A percentile compares a stretch with the other conserved stretches of the same genome.
These are phyloP conservation scores for Triplophysa tibetana DNA, from an alignment of 2,113 vertebrate genomes.

Conservation along the genomic window DNA sequence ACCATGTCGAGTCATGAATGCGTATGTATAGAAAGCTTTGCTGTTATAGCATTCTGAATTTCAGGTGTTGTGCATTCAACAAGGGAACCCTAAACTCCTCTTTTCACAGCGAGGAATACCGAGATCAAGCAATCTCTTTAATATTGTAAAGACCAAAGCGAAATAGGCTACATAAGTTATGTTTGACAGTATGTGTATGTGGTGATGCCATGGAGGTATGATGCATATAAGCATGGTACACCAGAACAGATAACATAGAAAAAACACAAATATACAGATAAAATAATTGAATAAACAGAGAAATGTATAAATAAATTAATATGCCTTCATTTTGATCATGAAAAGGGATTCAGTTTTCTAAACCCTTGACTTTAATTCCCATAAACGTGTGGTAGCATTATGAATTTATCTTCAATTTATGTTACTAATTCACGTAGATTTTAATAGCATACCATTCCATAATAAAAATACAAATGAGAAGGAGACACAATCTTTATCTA, in stretches of 20 bases:
- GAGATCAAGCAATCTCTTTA: background rate
- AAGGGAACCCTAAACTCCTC: constrained; percentile 7
- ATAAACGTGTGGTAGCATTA: too few species aligned
- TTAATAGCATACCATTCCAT: too few species aligned
- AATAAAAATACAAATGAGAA: too few species aligned
- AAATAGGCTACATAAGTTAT: background rate
- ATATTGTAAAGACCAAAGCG: constrained; percentile 26
- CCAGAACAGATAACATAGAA: background rate
- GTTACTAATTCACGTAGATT: too few species aligned
- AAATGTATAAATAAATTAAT: too few species aligned
- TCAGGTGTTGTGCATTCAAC: constrained; percentile 25
- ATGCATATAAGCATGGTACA: background rate
- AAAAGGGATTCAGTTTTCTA: too few species aligned
- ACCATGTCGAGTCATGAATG: constrained; percentile 4
- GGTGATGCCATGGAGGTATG: background rate
- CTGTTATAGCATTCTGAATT: constrained; percentile 35
- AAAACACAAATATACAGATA: too few species aligned
- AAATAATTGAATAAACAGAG: too few species aligned
- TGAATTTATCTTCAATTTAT: too few species aligned
- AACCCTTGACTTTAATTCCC: too few species aligned
- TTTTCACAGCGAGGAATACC: constrained; percentile 16
- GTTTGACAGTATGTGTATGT: constrained; percentile 1
- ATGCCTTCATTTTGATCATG: too few species aligned
- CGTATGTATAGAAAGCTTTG: constrained; percentile 27
- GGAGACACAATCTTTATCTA: too few species aligned